Evolutionary conservation across 2,888 invertebrate species (phyloP).

Genomic region (Pandemis heparana): DNA sequence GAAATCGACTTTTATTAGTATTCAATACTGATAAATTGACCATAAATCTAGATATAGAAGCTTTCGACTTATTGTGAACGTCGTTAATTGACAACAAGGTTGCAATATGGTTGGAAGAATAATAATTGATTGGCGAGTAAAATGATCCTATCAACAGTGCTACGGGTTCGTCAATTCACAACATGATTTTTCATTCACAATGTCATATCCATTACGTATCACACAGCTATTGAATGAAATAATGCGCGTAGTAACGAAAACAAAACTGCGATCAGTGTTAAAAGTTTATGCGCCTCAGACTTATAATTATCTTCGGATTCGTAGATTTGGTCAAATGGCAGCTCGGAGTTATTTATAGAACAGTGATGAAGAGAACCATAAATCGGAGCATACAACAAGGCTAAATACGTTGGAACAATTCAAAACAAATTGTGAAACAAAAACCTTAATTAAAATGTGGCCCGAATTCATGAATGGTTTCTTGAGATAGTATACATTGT

Average conservation of each 20-base stretch:
- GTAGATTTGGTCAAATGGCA: neutral
- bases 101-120: slow-evolving; percentile 45
- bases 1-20: slow-evolving; percentile 42
- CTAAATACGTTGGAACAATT: slow-evolving; percentile 29
- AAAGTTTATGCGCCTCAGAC: neutral
- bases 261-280: neutral
- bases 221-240: slow-evolving; percentile 27
- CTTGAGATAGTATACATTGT: slow-evolving; percentile 9
- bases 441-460: slow-evolving; percentile 44
- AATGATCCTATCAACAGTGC: slow-evolving; percentile 47
- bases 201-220: slow-evolving; percentile 55
- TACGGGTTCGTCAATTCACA: slow-evolving; percentile 46
- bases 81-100: slow-evolving; percentile 46
- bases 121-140: slow-evolving; percentile 50
- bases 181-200: slow-evolving; percentile 57
- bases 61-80: slow-evolving; percentile 33
- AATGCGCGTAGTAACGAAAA: neutral
- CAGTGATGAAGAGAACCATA: neutral
- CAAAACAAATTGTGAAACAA: slow-evolving; percentile 36
- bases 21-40: slow-evolving; percentile 39
- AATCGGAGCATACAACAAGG: slow-evolving; percentile 3
- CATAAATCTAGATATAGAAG: slow-evolving; percentile 36
- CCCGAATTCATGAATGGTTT: slow-evolving; percentile 39
- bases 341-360: neutral
- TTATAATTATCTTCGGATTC: neutral